Evolutionary conservation across 2,797 vertebrate genomes (phyloP).

Genomic region (Hippopotamyrus pictus): DNA sequence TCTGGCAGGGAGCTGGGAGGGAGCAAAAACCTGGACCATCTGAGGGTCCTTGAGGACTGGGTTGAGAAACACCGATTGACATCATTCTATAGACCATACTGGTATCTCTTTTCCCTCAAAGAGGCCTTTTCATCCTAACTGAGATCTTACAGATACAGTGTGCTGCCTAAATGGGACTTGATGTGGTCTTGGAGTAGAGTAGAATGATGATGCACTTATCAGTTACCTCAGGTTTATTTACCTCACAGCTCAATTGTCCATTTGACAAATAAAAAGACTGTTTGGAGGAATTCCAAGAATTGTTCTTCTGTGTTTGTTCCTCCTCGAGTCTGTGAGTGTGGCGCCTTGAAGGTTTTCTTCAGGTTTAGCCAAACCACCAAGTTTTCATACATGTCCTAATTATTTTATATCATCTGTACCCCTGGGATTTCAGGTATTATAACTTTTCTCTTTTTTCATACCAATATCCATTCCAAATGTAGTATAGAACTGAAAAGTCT

Average conservation of each 20-base stretch:
- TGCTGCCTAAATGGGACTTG: not conserved
- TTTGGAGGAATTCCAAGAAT: constrained; percentile 3
- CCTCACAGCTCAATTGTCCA: not conserved
- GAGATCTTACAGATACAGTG: not conserved
- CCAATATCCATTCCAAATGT: not conserved
- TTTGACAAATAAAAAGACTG: not conserved
- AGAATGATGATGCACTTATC: not conserved
- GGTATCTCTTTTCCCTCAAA: not conserved
- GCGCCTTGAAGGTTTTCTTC: not conserved
- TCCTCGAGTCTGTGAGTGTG: not conserved
- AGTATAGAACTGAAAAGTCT: not conserved
- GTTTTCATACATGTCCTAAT: not conserved
- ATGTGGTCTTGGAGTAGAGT: not conserved
- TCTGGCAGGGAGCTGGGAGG: not conserved
- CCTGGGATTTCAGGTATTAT: not conserved
- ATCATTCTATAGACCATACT: not conserved
- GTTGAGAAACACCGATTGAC: not conserved
- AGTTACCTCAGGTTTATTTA: not conserved
- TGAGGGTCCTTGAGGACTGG: not conserved
- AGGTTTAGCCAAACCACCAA: not conserved
- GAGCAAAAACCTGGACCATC: not conserved
- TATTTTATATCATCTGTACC: not conserved
- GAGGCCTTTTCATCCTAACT: not conserved
- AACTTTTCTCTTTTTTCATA: not conserved
- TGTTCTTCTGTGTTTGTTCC: not conserved